Base-by-base conservation (phyloP, 2,113 vertebrate species). In the Mustela nigripes region DNA sequence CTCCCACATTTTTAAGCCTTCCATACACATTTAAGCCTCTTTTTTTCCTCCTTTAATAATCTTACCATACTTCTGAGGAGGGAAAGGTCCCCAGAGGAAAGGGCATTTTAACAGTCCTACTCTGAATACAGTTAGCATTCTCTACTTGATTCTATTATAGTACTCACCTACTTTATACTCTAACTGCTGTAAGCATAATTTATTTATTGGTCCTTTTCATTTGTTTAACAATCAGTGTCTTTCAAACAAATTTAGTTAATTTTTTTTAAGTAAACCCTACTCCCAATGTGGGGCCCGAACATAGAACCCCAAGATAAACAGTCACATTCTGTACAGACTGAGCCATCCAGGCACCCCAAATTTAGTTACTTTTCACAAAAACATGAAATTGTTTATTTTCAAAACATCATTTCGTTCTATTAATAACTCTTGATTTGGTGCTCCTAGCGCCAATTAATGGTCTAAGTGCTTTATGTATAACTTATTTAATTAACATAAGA, bases 321-420 rank as follows among this genome's bases (percentile, higher is more conserved):
- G 11, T 45, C 7, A 2, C 39, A 31, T 48, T 14, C 26, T 76
- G 12, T 48, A 48, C 4, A 15, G 74, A 76, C 7, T 8, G 26
- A 76, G 74, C 26, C 42, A 76, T 4, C 26, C 74, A 48, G 74
- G 42, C 15, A 28, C 42, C 14, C 42, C 12, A 11, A 19, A 82
- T 39, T 85, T 86, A 76, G 18, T 26, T 76, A 89, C 18, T 62
- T 71, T 62, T 86, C 63, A 36, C 42, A 71, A 60, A 19, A 58
- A 33, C 53, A 39, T 33, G 12, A 78, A 82, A 86, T 18, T 53
- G 28, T 18, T 36, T 36, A 5, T 24, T 94, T 86, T 67, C 4
- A 83, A 95, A 89, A 89, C 48, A 80, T n/a, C 42, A 74, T 92
- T 79, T 56, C 10, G 58, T 90, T 92, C 2, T 62, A 28, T 85